A percentile compares a stretch with the other conserved stretches of the same genome.
These are phyloP conservation scores for Nothura maculosa DNA, from an alignment of 2,797 vertebrate species.

Conservation along the genomic window DNA sequence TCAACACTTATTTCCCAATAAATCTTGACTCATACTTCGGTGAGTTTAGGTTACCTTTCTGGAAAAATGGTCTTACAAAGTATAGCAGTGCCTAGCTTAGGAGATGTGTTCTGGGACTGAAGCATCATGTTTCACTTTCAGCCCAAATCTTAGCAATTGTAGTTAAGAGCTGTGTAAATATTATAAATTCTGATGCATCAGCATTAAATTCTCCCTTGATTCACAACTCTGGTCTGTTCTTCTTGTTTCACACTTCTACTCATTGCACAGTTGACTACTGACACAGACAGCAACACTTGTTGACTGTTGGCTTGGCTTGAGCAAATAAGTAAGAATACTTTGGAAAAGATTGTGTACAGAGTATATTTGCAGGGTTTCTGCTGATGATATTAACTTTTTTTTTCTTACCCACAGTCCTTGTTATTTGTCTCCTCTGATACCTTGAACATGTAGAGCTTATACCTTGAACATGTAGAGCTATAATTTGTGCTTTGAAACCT, in stretches of 20 bases:
- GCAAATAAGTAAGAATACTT: not conserved
- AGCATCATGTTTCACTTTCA: no score
- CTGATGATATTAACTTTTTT: not conserved
- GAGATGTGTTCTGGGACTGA: no score
- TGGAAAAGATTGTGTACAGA: not conserved
- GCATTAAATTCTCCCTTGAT: not conserved
- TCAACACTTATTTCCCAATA: not conserved
- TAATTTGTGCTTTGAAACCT: not conserved
- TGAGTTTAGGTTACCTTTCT: no score
- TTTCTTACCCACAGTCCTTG: not conserved
- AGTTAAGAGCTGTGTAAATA: no score
- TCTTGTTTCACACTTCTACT: fast-evolving
- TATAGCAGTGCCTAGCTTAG: no score
- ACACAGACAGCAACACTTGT: not conserved
- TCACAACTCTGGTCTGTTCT: not conserved
- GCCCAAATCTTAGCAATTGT: no score
- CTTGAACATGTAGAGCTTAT: not conserved
- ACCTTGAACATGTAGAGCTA: not conserved
- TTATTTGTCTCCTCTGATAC: not conserved
- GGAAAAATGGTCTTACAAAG: no score
- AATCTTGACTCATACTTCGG: not conserved
- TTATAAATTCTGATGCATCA: no score
- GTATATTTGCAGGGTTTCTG: not conserved
- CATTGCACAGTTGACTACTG: not conserved
- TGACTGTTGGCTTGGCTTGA: not conserved